Evolutionary conservation across 2,888 invertebrate species (phyloP), one percentile per base, ranked within the genome.

Genomic region (Boloria selene): DNA sequence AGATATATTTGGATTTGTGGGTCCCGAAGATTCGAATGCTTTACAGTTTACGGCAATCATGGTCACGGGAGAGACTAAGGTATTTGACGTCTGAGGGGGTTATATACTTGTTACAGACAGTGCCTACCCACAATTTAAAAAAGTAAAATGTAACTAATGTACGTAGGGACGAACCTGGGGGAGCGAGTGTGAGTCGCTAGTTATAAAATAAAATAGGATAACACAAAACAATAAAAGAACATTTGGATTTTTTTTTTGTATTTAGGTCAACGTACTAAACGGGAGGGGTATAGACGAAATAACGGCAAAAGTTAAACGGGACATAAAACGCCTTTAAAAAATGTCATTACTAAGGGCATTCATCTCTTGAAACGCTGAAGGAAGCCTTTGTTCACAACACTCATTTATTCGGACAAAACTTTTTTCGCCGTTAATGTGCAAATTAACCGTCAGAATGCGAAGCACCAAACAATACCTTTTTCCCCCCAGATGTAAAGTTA

Each of bases 371-470:
- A 71, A 59, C 62, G 64, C 44, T 54, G 64, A 59, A 66, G 58
- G 45, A 54, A 68, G 61, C 70, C 65, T 72, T 73, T 73, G 72
- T 73, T 70, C 67, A 50, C 63, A 53, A 59, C 53, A 68, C 71
- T 68, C 70, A 64, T 74, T 74, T 74, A 63, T 69, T 64, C 69
- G 63, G 64, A 69, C 61, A 66, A 68, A 72, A 70, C 63, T 70
- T 73, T 74, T 74, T 65, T 70, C 61, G 52, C 68, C 56, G 70
- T 72, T 75, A 73, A 75, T 74, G 72, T 75, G 70, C 70, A 72
- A 72, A 72, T 75, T 75, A 73, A 74, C 70, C 70, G 70, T 72
- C 65, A 69, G 72, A 70, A 70, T 64, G 65, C 69, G 62, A 65
- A 60, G 64, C 64, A 62, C 61, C 60, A 67, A 64, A 73, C 72